phyloP scores from a whole-genome alignment of 2,888 invertebrate species.

The Esperia sulphurella region DNA sequence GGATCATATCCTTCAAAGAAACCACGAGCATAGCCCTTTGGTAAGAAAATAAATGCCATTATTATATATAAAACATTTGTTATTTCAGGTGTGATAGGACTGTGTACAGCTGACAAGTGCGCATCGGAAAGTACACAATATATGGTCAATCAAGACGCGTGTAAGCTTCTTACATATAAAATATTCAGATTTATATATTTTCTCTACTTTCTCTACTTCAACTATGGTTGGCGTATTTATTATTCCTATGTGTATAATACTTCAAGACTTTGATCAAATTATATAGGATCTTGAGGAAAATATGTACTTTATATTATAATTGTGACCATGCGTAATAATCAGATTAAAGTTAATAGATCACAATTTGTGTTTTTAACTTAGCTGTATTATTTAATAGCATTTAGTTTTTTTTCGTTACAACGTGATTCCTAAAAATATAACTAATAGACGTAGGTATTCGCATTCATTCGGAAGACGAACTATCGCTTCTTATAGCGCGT shows the following conservation, averaged over 20 bases:
- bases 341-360: not conserved
- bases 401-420: too few species aligned
- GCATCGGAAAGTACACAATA: slow-evolving; percentile 28
- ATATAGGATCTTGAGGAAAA: slow-evolving; percentile 5
- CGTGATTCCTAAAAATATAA: too few species aligned
- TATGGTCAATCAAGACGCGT: slow-evolving; percentile 13
- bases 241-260: slow-evolving; percentile 9
- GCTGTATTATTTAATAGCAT: too few species aligned
- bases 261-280: slow-evolving; percentile 20
- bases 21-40: too few species aligned
- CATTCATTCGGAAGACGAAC: too few species aligned
- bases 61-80: too few species aligned
- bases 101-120: slow-evolving; percentile 1
- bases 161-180: slow-evolving; percentile 18
- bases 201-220: slow-evolving; percentile 9
- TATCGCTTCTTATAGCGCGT: too few species aligned
- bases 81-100: slow-evolving; percentile 29
- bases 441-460: too few species aligned
- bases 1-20: too few species aligned
- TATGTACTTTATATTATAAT: not conserved
- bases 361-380: not conserved
- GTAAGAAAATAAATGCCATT: too few species aligned
- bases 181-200: slow-evolving; percentile 18
- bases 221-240: slow-evolving; percentile 8
- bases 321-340: not conserved